These are phyloP conservation scores for Trachemys scripta DNA, from an alignment of 2,113 vertebrate species.

Conservation along the genomic window DNA sequence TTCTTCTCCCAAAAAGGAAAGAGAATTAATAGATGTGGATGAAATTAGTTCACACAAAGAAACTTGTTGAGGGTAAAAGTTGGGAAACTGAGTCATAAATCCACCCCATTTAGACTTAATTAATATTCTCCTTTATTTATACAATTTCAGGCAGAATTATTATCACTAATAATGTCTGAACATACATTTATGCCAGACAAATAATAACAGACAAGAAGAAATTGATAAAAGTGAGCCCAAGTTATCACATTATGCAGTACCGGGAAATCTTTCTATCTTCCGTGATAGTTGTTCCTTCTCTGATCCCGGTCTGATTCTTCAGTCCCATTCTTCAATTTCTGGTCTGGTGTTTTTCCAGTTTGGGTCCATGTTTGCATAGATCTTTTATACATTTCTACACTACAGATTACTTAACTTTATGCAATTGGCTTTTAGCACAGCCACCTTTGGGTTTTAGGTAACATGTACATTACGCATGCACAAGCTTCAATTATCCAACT, in stretches of 20 bases:
- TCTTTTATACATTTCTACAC: too few relatives aligned
- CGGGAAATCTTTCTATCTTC: too few relatives aligned
- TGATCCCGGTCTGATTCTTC: too few relatives aligned
- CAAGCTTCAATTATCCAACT: not conserved
- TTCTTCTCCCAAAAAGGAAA: not conserved
- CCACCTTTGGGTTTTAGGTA: too few relatives aligned
- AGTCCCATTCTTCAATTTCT: too few relatives aligned
- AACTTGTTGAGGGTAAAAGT: not conserved
- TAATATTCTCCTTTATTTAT: not conserved
- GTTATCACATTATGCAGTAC: not conserved
- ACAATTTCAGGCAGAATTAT: not conserved
- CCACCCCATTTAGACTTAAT: not conserved
- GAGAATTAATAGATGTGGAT: not conserved
- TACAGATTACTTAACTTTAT: not conserved
- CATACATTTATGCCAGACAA: not conserved
- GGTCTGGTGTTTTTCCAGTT: too few relatives aligned
- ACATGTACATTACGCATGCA: too few relatives aligned
- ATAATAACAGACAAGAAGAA: not conserved
- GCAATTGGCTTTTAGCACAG: not conserved
- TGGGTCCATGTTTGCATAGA: too few relatives aligned
- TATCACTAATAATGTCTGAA: not conserved
- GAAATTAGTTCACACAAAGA: not conserved
- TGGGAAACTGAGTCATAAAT: not conserved
- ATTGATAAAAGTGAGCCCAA: not conserved
- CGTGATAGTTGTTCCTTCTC: too few relatives aligned